Conservation (phyloP, 2,797 vertebrate species). For the Hylomyscus alleni region DNA sequence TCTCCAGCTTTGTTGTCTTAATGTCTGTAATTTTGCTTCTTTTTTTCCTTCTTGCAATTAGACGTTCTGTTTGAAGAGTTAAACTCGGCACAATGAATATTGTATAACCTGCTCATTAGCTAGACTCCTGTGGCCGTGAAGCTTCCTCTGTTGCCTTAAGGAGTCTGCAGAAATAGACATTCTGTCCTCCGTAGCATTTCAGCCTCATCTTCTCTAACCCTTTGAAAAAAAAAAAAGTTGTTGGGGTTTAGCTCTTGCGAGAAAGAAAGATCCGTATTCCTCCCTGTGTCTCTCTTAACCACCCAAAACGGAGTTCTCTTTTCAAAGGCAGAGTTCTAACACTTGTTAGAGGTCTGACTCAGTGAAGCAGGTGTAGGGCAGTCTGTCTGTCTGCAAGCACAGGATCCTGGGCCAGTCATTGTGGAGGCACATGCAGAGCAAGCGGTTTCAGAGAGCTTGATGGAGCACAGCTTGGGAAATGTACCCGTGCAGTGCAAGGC, state of each 20-base stretch:
- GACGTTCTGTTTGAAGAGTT: constrained; percentile 85
- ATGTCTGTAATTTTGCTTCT: constrained; percentile 70
- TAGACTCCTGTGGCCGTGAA: constrained; percentile 73
- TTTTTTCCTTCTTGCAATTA: constrained; percentile 71
- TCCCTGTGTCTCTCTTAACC: not conserved
- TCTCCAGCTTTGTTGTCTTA: constrained; percentile 75
- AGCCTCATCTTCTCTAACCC: constrained; percentile 72
- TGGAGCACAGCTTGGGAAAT: constrained; percentile 68
- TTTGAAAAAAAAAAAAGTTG: constrained; percentile 62
- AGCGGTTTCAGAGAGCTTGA: not conserved
- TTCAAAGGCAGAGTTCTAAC: not conserved
- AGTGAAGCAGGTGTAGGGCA: not conserved
- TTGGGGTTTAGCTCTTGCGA: constrained; percentile 54
- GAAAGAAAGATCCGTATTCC: not conserved
- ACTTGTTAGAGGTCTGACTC: not conserved
- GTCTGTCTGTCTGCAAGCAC: constrained; percentile 51
- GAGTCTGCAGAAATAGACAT: constrained; percentile 82
- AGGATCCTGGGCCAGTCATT: constrained; percentile 24
- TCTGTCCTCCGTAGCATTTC: constrained; percentile 59
- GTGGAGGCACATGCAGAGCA: constrained; percentile 77
- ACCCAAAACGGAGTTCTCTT: not conserved
- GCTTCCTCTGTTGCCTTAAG: constrained; percentile 85
- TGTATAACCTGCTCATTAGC: constrained; percentile 87
- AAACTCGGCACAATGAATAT: constrained; percentile 86
- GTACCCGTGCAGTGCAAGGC: not conserved